phyloP scores from a whole-genome alignment of 2,113 vertebrate species.

The Megaptera novaeangliae region DNA sequence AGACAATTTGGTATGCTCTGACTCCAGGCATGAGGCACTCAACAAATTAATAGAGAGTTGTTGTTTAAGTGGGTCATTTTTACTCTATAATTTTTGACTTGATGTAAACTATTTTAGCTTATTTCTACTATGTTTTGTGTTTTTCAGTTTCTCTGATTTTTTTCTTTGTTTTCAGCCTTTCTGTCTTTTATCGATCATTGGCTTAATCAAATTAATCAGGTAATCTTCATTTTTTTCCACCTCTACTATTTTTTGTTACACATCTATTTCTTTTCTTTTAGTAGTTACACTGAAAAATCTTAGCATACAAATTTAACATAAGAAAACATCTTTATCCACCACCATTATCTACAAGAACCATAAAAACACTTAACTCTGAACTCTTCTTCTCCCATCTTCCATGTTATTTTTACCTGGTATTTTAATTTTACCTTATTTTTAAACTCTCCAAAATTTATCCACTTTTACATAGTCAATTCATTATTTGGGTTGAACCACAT shows the following conservation, averaged over 20 bases:
- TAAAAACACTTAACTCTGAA: not conserved
- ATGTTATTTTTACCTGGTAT: not conserved
- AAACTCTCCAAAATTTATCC: not conserved
- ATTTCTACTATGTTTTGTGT: not conserved
- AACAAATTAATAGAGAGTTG: not conserved
- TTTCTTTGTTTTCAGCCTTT: not conserved
- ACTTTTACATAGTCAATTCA: not conserved
- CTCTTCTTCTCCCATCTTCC: not conserved
- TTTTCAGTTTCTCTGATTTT: not conserved
- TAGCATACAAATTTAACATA: not conserved
- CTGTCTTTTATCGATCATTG: not conserved
- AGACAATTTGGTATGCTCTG: not conserved
- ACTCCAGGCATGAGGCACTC: not conserved
- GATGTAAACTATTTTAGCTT: not conserved
- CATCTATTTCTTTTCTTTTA: not conserved
- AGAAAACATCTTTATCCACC: not conserved
- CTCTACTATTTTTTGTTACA: not conserved
- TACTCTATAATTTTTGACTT: not conserved
- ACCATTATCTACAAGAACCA: not conserved
- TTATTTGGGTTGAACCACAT: not conserved
- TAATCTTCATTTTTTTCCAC: not conserved
- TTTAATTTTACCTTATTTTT: not conserved
- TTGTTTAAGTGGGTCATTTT: not conserved
- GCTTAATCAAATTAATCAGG: not conserved
- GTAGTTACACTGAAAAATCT: not conserved